Evolutionary conservation across 1,140 invertebrate species (phyloP).

Genomic region (Magallana gigas): DNA sequence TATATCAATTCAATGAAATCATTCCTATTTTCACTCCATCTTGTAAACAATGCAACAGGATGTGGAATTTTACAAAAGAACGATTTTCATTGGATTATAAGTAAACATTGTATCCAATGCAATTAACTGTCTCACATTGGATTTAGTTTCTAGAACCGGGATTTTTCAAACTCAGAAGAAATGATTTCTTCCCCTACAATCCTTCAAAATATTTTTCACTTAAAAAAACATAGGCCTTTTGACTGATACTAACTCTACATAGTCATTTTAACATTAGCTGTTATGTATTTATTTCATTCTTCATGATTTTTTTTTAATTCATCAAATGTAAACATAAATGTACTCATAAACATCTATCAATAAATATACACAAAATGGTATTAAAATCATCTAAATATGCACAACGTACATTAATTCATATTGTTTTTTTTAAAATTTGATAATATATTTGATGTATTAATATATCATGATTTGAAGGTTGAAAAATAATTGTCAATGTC

Average conservation of each 20-base stretch:
- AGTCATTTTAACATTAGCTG: too few species aligned
- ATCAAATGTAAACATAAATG: too few species aligned
- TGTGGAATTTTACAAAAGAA: neutral
- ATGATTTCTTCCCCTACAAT: too few species aligned
- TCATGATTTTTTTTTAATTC: neutral
- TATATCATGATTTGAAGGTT: neutral
- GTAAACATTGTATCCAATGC: neutral
- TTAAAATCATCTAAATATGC: too few species aligned
- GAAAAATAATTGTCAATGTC: neutral
- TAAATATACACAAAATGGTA: too few species aligned
- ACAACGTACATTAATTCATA: too few species aligned
- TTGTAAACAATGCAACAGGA: slow-evolving; percentile 16
- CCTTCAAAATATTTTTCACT: too few species aligned
- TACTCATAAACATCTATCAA: too few species aligned
- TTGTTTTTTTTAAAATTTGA: too few species aligned
- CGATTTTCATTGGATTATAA: neutral
- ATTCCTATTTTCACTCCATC: neutral
- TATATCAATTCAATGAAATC: neutral
- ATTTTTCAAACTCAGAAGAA: neutral
- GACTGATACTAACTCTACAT: too few species aligned
- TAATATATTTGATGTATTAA: too few species aligned
- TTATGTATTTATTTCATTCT: slow-evolving; percentile 6
- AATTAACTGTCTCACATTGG: neutral
- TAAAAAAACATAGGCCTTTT: too few species aligned
- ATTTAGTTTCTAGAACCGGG: neutral